Base-by-base conservation (phyloP, 2,888 invertebrate genomes). In the Drosophila merina region DNA sequence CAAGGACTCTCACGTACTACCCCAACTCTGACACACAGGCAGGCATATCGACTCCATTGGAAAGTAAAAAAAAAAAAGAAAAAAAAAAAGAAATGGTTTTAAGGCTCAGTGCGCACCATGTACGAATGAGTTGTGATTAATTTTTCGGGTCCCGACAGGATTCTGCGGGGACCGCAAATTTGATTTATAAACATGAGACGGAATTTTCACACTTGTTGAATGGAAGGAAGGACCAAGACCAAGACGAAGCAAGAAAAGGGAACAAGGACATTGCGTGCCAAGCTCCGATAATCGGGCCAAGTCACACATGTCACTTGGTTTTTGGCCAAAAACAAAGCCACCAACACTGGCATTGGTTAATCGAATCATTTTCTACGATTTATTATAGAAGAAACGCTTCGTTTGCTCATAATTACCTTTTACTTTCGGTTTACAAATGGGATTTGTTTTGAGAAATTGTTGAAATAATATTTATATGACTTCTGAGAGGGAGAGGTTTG, bases 171-270 rank as follows among this genome's bases (percentile, higher is more conserved):
- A 47, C 52, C 62, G 63, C 63, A 56, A 60, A 72, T 72, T 72
- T 74, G 69, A 77, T 77, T 79, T 79, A 76, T 71, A 62, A 57
- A 59, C 47, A 67, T 50, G 79, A 68, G 71, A 60, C 74, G 68
- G 62, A 58, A 67, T 47, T 47, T 44, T 48, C 20, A 57, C 74
- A 79, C 79, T 79, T 78, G 79, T 78, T 79, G 75, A 30, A 42
- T 25, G 9, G 9, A 20, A 20, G 20, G 20, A 20, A 20, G 20
- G 12, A n/a, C n/a, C 30, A 48, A 30, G 26, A 48, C 26, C 14
- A 14, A 5, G 20, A 20, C 20, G 20, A 20, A 20, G 2, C 5
- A 48, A 42, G 4, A 14, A 2, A 8, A 6, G 14, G 14, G 14
- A 4, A 40, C 14, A 20, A 42, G 40, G 40, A 20, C 40, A 20